Base-by-base conservation (phyloP, 2,113 vertebrate genomes). In the Pygoscelis adeliae region DNA sequence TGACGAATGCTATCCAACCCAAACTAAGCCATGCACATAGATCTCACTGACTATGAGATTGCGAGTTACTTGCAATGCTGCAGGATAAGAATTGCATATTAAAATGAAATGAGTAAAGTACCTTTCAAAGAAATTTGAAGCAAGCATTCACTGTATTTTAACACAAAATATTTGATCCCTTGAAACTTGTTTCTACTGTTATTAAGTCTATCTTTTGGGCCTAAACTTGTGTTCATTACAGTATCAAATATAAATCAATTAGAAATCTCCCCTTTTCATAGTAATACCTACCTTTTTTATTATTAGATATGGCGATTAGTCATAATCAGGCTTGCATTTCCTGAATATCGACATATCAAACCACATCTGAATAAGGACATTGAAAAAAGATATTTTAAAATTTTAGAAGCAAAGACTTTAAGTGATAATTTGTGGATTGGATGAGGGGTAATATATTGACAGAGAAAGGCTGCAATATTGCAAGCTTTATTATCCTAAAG, bases 101-200 rank as follows among this genome's bases (percentile, higher is more conserved):
- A 83, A 83, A 86, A 62, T 10, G 3, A 49, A 95, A 72, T 19
- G 1, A 67, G 18, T 3, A 10, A 77, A 72, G 49, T 44, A 61
- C 69, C 52, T 67, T 71, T 32, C 15, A 11, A 80, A 52, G 49
- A 53, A 56, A 6, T 21, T 17, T 10, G 2, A 15, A 72, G 58
- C 0, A 0, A 80, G 14, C 19, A 15, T 49, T 65, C 13, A 17
- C 18, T 2, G 1, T 18, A 1, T 58, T 77, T 40, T 34, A 87
- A 44, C 25, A 47, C 2, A 1, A 73, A 73, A 44, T 62, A 53
- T 38, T 94, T 72, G 13, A 20, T 42, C 17, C 34, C 29, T 70
- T 62, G 15, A 50, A 58, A 55, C 9, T 42, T 38, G 4, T 69
- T 90, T 40, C 27, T 56, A 2, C 12, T 25, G 15, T 46, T 93